Percentiles rank a stretch among this genome's conserved stretches.
Evolutionary conservation across 2,113 vertebrate genomes (phyloP).

Genomic region (Neomonachus schauinslandi): DNA sequence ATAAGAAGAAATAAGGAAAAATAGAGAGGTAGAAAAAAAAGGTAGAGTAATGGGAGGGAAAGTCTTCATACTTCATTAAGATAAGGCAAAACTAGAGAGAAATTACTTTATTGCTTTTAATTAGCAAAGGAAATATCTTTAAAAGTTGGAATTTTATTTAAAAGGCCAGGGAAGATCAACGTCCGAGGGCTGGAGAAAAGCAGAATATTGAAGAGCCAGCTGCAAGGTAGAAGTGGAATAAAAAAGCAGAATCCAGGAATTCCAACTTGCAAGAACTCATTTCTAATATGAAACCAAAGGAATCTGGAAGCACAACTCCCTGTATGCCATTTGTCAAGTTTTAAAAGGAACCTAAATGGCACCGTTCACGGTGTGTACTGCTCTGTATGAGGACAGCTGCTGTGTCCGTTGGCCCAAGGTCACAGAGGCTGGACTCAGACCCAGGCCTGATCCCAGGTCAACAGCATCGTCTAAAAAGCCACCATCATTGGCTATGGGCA

Average conservation of each 20-base stretch:
- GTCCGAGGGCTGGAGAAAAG: not conserved
- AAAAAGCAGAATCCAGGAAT: not conserved
- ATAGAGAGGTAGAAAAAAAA: not conserved
- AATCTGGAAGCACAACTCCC: not conserved
- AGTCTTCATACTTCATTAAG: not conserved
- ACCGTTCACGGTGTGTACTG: not conserved
- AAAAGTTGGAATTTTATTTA: not conserved
- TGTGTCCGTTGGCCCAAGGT: not conserved
- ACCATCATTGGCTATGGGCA: not conserved
- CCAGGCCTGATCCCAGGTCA: not conserved
- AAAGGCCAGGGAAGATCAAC: not conserved
- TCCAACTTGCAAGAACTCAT: not conserved
- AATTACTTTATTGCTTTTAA: not conserved
- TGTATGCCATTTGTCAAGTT: not conserved
- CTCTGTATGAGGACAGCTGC: not conserved
- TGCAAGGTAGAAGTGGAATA: not conserved
- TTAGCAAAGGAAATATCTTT: not conserved
- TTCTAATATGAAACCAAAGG: not conserved
- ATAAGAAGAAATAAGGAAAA: not conserved
- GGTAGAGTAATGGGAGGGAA: not conserved
- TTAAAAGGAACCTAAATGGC: not conserved
- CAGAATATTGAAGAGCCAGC: not conserved
- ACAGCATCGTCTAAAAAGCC: not conserved
- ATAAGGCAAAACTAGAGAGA: not conserved
- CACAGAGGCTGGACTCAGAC: not conserved